Conservation (phyloP, 2,797 vertebrate genomes). For the Apogon hyalosoma region DNA sequence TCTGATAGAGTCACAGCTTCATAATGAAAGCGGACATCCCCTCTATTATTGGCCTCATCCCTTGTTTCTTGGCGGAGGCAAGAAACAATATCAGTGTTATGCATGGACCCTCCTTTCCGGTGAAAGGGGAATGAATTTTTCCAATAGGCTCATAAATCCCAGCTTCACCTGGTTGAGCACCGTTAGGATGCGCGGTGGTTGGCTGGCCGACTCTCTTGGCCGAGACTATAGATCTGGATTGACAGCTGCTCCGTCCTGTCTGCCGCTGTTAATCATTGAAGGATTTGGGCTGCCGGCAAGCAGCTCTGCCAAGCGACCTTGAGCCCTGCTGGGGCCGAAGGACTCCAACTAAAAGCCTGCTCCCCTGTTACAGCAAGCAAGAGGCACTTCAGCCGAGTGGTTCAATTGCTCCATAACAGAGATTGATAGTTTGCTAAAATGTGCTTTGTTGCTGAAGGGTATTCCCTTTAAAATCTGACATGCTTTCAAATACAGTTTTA, state of each 20-base stretch:
- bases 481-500: slow-evolving; percentile 16
- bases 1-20: slow-evolving; percentile 21
- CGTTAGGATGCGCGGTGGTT: slow-evolving; percentile 51
- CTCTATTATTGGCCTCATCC: slow-evolving; percentile 5
- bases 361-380: slow-evolving; percentile 60
- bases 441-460: slow-evolving; percentile 9
- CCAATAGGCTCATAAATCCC: slow-evolving; percentile 69
- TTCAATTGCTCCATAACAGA: slow-evolving; percentile 46
- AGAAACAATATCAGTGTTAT: slow-evolving; percentile 63
- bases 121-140: slow-evolving; percentile 56
- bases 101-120: slow-evolving; percentile 45
- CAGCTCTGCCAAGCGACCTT: slow-evolving; percentile 78
- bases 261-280: slow-evolving; percentile 81
- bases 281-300: slow-evolving; percentile 63
- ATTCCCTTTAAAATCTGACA: slow-evolving; percentile 18
- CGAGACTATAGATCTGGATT: slow-evolving; percentile 75
- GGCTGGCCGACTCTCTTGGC: slow-evolving; percentile 59
- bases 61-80: slow-evolving; percentile 10
- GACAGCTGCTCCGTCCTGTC: slow-evolving; percentile 79
- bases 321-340: slow-evolving; percentile 65
- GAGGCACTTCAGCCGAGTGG: slow-evolving; percentile 75
- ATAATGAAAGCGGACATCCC: slow-evolving; percentile 28
- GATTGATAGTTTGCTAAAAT: slow-evolving; percentile 53
- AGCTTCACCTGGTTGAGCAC: slow-evolving; percentile 55
- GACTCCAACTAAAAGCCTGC: slow-evolving; percentile 66